These are phyloP conservation scores for Phenacoccus solenopsis DNA, from an alignment of 1,140 invertebrate species.

Conservation along the genomic window DNA sequence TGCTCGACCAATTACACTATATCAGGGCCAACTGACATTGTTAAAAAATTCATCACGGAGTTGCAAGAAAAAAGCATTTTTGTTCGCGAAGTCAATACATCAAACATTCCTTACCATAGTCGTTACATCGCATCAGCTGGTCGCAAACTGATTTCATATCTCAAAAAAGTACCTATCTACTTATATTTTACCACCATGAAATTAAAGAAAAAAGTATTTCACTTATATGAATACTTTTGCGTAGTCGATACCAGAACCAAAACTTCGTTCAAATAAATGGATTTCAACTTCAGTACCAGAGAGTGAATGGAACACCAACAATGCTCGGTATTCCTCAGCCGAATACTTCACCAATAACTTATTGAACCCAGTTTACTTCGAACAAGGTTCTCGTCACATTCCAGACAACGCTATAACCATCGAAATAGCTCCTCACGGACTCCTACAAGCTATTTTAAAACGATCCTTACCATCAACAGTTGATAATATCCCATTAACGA, in stretches of 20 bases:
- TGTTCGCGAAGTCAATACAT: slow-evolving; percentile 64
- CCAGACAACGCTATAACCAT: slow-evolving; percentile 65
- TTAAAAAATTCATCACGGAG: slow-evolving; percentile 53
- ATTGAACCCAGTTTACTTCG: slow-evolving; percentile 60
- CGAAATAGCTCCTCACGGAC: slow-evolving; percentile 45
- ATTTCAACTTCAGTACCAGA: slow-evolving; percentile 48
- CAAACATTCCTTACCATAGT: slow-evolving; percentile 72
- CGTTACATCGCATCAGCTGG: slow-evolving; percentile 38
- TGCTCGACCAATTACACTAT: slow-evolving; percentile 47
- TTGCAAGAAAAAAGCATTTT: slow-evolving; percentile 61
- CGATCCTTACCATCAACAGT: slow-evolving; percentile 45
- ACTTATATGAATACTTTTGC: too few relatives aligned
- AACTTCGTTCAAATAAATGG: slow-evolving; percentile 42
- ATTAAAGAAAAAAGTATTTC: too few relatives aligned
- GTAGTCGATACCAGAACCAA: slow-evolving; percentile 40
- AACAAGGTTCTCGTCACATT: slow-evolving; percentile 62
- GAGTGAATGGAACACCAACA: slow-evolving; percentile 29
- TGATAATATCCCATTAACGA: slow-evolving; percentile 63
- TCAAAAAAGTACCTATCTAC: background rate
- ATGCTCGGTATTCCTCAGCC: slow-evolving; percentile 42
- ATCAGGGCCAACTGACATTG: slow-evolving; percentile 62
- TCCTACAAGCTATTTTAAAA: slow-evolving; percentile 70
- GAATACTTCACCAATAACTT: slow-evolving; percentile 59
- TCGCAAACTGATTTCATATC: slow-evolving; percentile 31
- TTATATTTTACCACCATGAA: too few relatives aligned